Evolutionary conservation across 1,140 invertebrate genomes (phyloP), one percentile per base, ranked within the genome.

Genomic region (Kradibia gibbosae): DNA sequence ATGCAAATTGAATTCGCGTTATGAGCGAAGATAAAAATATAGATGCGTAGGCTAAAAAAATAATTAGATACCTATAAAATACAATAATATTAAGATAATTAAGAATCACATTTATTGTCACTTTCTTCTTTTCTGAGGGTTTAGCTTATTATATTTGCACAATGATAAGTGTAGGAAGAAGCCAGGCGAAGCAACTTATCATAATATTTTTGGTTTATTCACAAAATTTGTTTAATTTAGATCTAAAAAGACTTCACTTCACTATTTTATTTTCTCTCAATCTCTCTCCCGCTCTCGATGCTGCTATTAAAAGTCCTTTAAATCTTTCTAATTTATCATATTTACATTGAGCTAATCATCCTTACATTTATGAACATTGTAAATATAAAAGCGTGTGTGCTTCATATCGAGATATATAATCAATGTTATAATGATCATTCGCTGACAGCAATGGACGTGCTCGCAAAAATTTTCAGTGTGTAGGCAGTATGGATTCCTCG

Each of bases 141-240:
- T 62, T 57, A 39, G 28, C 1, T 62, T 50, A n/a, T n/a, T n/a
- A 81, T 55, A 48, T 65, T 81, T 77, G 62, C 80, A 81, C 77
- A 79, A 79, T 78, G 83, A 83, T 83, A 79, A 80, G 84, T 83
- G 83, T 83, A 85, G 85, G 83, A 85, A 84, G 84, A 84, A 86
- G 86, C 86, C 86, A 86, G 83, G 85, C 86, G 86, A 86, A 86
- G 86, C 85, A 84, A 83, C 78, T 60, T 80, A 82, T 82, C 77
- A 81, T n/a, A 25, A 73, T 53, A 62, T 42, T 60, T 78, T 20
- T 28, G 45, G 20, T 70, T 53, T 28, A 3, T 48, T 77, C 74
- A 15, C 3, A 62, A 36, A 3, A 25, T 75, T 75, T 36, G n/a
- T 17, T 22, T 3, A 60, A 57, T 42, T 34, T 25, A 60, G 53